Percentiles rank a stretch among this genome's conserved stretches.
Evolutionary conservation across 2,797 vertebrate genomes (phyloP).

Genomic region (Sitta carolinensis): DNA sequence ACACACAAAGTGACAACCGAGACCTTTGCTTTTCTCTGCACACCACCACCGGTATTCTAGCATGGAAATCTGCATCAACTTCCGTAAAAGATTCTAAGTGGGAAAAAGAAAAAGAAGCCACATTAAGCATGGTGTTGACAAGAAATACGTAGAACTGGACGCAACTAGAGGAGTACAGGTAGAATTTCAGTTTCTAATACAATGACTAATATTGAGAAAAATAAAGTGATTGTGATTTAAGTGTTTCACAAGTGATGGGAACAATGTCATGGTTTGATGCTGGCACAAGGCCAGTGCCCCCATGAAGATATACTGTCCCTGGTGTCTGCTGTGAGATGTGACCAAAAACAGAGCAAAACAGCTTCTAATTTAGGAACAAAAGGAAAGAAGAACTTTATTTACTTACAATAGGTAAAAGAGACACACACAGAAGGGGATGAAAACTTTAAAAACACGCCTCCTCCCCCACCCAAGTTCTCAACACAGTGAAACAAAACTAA

Average conservation of each 20-base stretch:
- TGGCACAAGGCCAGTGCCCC: too few relatives aligned
- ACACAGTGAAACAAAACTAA: too few relatives aligned
- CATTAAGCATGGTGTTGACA: neutral
- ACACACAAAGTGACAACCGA: constrained; percentile 64
- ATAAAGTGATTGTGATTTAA: neutral
- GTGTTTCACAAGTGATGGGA: neutral
- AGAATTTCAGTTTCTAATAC: neutral
- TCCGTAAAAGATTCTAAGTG: constrained; percentile 83
- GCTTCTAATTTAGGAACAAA: too few relatives aligned
- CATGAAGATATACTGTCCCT: too few relatives aligned
- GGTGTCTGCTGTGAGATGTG: too few relatives aligned
- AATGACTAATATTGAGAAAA: neutral
- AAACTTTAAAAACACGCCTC: too few relatives aligned
- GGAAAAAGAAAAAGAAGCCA: constrained; percentile 40
- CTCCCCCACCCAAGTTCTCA: too few relatives aligned
- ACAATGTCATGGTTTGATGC: too few relatives aligned
- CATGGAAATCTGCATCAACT: constrained; percentile 93
- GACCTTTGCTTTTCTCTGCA: constrained; percentile 93
- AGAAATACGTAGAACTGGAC: neutral
- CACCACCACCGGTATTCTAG: constrained; percentile 90
- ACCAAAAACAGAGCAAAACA: too few relatives aligned
- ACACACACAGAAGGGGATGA: too few relatives aligned
- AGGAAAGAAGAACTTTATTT: too few relatives aligned
- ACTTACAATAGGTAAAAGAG: too few relatives aligned
- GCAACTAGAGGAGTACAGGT: neutral